phyloP scores from a whole-genome alignment of 1,140 invertebrate species.

The Thalassaphorura encarpata region DNA sequence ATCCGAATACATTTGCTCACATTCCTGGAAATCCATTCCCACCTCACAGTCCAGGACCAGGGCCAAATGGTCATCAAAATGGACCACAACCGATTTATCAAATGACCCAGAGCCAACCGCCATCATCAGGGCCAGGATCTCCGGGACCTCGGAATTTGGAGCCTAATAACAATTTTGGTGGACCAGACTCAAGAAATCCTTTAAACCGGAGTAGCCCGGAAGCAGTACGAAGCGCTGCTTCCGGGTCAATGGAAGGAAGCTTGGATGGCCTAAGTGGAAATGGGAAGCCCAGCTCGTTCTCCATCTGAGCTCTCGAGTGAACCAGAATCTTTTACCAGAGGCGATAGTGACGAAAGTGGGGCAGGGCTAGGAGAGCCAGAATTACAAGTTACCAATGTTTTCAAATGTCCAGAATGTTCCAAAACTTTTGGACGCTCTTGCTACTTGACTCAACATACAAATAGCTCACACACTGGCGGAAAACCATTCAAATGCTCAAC shows the following conservation, averaged over 20 bases:
- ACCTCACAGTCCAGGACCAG: background rate
- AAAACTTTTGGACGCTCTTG: constrained; percentile 76
- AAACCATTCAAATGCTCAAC: constrained; percentile 72
- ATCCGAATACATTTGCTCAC: constrained; percentile 13
- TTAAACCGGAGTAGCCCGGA: constrained; percentile 18
- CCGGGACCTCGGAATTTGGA: constrained; percentile 2
- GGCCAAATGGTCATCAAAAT: background rate
- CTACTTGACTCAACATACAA: constrained; percentile 80
- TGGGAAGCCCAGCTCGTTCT: too few relatives aligned
- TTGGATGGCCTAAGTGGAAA: too few relatives aligned
- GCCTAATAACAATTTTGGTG: constrained; percentile 8
- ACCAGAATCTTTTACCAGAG: background rate
- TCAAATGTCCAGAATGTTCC: constrained; percentile 70
- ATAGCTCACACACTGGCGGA: constrained; percentile 73
- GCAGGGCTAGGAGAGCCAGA: background rate
- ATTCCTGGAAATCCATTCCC: background rate
- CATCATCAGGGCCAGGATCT: too few relatives aligned
- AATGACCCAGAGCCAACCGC: constrained; percentile 8
- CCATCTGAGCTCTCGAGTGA: constrained; percentile 3
- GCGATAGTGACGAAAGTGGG: background rate
- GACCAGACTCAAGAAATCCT: background rate
- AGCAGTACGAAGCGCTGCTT: constrained; percentile 19
- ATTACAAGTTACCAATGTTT: too few relatives aligned
- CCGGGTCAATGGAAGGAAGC: constrained; percentile 31
- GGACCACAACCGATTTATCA: too few relatives aligned